Conservation (phyloP, 2,113 vertebrate genomes). For the Psephotus haematonotus region DNA sequence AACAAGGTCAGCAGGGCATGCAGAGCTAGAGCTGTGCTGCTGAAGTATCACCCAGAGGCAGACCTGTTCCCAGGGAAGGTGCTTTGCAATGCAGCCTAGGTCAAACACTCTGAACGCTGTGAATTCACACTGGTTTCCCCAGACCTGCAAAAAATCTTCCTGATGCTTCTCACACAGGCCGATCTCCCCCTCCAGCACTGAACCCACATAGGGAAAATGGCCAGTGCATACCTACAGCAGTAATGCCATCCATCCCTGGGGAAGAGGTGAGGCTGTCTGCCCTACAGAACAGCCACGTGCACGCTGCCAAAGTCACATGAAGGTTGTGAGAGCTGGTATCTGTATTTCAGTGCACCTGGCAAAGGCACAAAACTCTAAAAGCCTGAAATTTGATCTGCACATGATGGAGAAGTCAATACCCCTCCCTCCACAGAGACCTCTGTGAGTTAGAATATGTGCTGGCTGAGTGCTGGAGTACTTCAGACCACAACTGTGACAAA, state of each 20-base stretch:
- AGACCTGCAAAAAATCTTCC: neutral
- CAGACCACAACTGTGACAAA: conserved; percentile 8
- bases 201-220: neutral
- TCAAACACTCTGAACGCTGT: neutral
- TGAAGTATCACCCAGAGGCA: neutral
- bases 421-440: conserved; percentile 5
- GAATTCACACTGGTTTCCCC: neutral
- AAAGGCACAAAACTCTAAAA: conserved; percentile 59
- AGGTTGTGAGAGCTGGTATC: conserved; percentile 44
- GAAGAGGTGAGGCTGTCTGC: neutral
- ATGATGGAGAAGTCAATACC: conserved; percentile 45
- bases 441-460: neutral
- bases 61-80: neutral
- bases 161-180: neutral
- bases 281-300: neutral
- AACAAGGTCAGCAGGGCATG: neutral
- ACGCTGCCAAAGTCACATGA: conserved; percentile 45
- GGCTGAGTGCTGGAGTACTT: neutral
- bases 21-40: neutral
- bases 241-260: neutral
- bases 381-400: conserved; percentile 56
- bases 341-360: conserved; percentile 51
- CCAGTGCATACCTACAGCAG: neutral
- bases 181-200: neutral
- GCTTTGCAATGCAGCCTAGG: neutral